These are phyloP conservation scores for Sycophaga agraensis DNA, from an alignment of 1,140 invertebrate genomes.

Conservation along the genomic window DNA sequence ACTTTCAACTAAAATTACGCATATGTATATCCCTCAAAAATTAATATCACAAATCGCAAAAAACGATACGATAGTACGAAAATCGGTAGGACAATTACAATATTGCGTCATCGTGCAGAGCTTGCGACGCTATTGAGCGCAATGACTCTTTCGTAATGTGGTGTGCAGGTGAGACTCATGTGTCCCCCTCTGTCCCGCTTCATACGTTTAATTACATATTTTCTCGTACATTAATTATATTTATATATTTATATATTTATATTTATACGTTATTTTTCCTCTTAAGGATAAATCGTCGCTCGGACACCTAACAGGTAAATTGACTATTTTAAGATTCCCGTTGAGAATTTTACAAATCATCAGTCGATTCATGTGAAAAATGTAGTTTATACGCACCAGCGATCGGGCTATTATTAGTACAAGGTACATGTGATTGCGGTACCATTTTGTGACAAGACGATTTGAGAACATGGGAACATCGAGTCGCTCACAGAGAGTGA, in stretches of 20 bases:
- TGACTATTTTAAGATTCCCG: constrained; percentile 55
- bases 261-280: constrained; percentile 25
- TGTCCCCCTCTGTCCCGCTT: constrained; percentile 11
- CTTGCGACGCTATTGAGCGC: constrained; percentile 7
- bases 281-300: constrained; percentile 40
- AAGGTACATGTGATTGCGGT: background rate
- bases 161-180: background rate
- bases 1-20: constrained; percentile 16
- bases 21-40: constrained; percentile 25
- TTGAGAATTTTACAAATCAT: constrained; percentile 53
- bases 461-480: too few species aligned
- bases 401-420: constrained; percentile 2
- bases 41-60: constrained; percentile 53
- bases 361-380: constrained; percentile 48
- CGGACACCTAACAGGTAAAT: constrained; percentile 53
- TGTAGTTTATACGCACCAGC: constrained; percentile 14
- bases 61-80: constrained; percentile 48
- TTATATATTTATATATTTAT: constrained; percentile 31
- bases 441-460: background rate
- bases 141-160: background rate
- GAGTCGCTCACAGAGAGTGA: too few species aligned
- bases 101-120: constrained; percentile 36
- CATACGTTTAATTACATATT: constrained; percentile 36
- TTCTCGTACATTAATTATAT: constrained; percentile 41
- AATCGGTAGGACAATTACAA: constrained; percentile 49